Base-by-base conservation (phyloP, 2,888 invertebrate species). In the Emmelina monodactyla region DNA sequence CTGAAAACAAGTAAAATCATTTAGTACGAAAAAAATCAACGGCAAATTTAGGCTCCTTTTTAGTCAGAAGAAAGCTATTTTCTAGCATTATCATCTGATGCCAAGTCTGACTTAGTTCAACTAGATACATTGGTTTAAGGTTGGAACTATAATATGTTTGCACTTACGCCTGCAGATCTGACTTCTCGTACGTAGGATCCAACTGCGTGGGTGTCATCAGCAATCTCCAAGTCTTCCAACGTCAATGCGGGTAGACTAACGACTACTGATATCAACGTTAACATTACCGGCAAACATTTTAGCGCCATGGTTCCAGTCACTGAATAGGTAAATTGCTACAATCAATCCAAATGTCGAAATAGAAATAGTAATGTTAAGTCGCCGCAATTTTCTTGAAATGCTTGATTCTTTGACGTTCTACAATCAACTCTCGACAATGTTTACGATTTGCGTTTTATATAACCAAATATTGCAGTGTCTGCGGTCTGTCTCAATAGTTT, bases 161-260 rank as follows among this genome's bases (percentile, higher is more conserved):
- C 4, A 53, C 68, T 68, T 50, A 81, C 81, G 53, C 80, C 60
- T 39, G 78, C 78, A 10, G 83, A 83, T 47, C 85, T 66, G 0
- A 82, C 71, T 63, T 83, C 83, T 30, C 85, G 63, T 13, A 84
- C 64, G 42, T 82, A 82, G 5, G 84, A 84, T 38, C 83, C 84
- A 4, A 85, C 81, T 14, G 83, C 66, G 39, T 71, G 62, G 1
- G 82, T 82, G 47, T 85, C 85, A 43, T 72, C 82, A 12, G 65
- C 71, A 37, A 71, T 48, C 39, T 66, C 59, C 39, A 76, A 49
- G 33, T 75, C 79, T 31, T 68, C 61, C 6, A 76, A 54, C 2
- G 59, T 59, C 3, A 55, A 39, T 2, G 58, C 52, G 0, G 76
- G 67, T 38, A 59, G 35, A 3, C 64, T 55, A 11, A 49, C 45